Conservation (phyloP, 2,797 vertebrate species). For the Pseudomugil tenellus region DNA sequence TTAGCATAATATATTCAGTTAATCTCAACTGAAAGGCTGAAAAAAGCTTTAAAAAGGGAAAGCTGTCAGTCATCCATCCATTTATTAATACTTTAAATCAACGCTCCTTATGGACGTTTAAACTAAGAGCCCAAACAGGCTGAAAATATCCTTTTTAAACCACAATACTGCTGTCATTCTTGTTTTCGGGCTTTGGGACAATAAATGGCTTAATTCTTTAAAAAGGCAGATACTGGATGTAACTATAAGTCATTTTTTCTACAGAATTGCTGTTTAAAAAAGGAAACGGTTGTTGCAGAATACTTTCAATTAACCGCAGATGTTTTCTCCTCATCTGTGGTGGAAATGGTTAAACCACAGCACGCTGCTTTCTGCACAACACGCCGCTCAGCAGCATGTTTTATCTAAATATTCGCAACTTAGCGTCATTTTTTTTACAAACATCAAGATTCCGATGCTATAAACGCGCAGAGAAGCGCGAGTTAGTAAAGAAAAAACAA, state of each 20-base stretch:
- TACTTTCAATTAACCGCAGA: not conserved
- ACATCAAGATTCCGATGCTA: not conserved
- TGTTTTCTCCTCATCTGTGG: not conserved
- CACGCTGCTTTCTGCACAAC: not conserved
- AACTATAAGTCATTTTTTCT: not conserved
- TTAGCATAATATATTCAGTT: not conserved
- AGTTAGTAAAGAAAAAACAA: not conserved
- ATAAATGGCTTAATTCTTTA: not conserved
- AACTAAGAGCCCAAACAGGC: not conserved
- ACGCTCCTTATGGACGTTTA: not conserved
- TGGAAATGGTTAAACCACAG: conserved; percentile 6
- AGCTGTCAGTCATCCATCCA: not conserved
- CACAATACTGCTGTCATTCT: not conserved
- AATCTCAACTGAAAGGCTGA: too few relatives aligned
- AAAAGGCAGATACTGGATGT: not conserved
- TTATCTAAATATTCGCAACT: not conserved
- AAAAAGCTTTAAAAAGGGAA: not conserved
- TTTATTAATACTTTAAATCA: not conserved
- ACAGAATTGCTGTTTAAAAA: not conserved
- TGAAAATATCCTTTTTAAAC: not conserved
- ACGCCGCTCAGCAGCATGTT: not conserved
- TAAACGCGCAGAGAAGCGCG: not conserved
- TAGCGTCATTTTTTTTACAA: not conserved
- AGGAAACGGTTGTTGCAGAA: not conserved
- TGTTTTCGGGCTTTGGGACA: not conserved